Percentiles rank a stretch among this genome's conserved stretches.
Evolutionary conservation across 2,888 invertebrate species (phyloP).

Genomic region (Coelopa pilipes): DNA sequence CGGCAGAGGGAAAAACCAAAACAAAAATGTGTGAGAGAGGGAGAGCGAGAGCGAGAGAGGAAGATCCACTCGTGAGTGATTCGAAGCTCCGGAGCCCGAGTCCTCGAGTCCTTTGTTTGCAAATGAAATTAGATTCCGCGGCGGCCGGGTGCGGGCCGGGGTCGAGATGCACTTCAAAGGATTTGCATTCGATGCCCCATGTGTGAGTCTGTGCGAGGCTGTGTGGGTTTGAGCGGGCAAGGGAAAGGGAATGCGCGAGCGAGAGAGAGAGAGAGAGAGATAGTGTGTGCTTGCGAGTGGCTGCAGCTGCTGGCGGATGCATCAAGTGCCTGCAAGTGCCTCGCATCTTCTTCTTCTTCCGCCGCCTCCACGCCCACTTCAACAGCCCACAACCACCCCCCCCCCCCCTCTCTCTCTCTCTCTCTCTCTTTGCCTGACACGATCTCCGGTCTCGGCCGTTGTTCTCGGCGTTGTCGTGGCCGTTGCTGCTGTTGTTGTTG

Average conservation of each 20-base stretch:
- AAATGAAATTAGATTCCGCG: constrained; percentile 30
- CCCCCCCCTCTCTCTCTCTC: too few species aligned
- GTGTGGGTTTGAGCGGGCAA: not conserved
- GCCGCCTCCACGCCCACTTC: not conserved
- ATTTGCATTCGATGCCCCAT: constrained; percentile 13
- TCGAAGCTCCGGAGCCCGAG: constrained; percentile 19
- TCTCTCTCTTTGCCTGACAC: too few species aligned
- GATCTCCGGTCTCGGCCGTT: too few species aligned
- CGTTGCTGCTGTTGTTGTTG: not conserved
- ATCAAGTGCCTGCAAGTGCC: constrained; percentile 10
- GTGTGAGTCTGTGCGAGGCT: constrained; percentile 1
- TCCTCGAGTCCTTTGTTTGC: constrained; percentile 31
- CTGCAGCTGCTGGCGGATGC: constrained; percentile 26
- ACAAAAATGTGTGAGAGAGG: not conserved
- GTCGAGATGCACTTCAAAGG: constrained; percentile 27
- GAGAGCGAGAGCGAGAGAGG: not conserved
- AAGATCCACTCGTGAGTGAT: constrained; percentile 18
- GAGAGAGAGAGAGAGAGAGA: too few species aligned
- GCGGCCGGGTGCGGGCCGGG: not conserved
- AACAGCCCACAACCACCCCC: too few species aligned
- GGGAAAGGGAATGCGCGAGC: too few species aligned
- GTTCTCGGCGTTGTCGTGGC: not conserved
- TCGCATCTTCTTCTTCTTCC: not conserved
- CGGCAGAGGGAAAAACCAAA: not conserved
- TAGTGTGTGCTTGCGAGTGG: constrained; percentile 13